Evolutionary conservation across 1,140 invertebrate genomes (phyloP).

Genomic region (Laupala kohalensis): DNA sequence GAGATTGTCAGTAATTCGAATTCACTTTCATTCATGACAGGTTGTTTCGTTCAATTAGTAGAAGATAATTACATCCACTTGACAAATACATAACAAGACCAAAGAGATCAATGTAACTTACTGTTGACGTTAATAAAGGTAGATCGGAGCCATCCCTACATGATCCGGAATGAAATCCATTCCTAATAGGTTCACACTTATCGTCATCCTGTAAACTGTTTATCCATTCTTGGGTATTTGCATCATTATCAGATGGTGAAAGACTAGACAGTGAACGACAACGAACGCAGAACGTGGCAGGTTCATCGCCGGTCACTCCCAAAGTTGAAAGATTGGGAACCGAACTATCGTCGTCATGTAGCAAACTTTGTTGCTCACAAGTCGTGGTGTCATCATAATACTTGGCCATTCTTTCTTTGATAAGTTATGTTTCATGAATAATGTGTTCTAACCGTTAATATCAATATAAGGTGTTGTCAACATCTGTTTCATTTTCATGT

Average conservation of each 20-base stretch:
- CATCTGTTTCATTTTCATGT: background rate
- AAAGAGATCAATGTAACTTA: conserved; percentile 1
- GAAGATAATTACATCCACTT: no score
- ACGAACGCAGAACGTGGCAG: conserved; percentile 7
- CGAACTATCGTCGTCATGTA: background rate
- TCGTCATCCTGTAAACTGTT: background rate
- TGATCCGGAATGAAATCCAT: background rate
- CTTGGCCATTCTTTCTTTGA: conserved; percentile 1
- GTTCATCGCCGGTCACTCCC: background rate
- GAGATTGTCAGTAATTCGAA: no score
- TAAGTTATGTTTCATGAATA: background rate
- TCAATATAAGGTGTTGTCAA: background rate
- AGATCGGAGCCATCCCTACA: conserved; percentile 6
- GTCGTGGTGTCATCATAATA: conserved; percentile 3
- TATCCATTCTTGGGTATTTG: background rate
- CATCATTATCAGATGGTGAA: background rate
- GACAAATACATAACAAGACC: no score
- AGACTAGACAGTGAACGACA: conserved; percentile 5
- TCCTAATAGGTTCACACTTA: background rate
- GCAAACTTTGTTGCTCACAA: background rate
- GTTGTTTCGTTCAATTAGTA: no score
- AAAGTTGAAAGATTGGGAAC: background rate
- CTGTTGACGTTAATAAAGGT: background rate
- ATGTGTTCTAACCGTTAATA: background rate
- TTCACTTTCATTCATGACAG: no score